phyloP scores from a whole-genome alignment of 2,113 vertebrate species.

The Gallinago media region DNA sequence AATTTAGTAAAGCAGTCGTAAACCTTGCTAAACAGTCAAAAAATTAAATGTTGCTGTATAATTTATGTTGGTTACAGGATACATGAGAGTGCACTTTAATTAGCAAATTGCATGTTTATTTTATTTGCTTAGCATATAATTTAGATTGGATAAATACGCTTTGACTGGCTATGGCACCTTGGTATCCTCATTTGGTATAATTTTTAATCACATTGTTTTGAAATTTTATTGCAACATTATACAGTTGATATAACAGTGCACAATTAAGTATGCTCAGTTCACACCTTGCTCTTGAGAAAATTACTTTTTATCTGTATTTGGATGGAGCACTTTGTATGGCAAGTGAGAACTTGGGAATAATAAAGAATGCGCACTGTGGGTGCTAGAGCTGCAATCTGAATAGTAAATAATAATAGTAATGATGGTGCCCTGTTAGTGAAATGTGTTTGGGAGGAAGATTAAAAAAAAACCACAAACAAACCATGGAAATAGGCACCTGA shows the following conservation, averaged over 20 bases:
- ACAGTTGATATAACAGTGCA: slow-evolving; percentile 64
- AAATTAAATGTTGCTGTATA: slow-evolving; percentile 80
- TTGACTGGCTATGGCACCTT: slow-evolving; percentile 74
- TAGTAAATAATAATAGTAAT: slow-evolving; percentile 69
- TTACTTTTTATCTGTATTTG: slow-evolving; percentile 62
- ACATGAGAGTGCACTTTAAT: slow-evolving; percentile 78
- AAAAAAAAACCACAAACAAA: background rate
- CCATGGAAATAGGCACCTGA: background rate
- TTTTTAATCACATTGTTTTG: slow-evolving; percentile 81
- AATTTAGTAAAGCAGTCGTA: slow-evolving; percentile 71
- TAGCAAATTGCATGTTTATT: slow-evolving; percentile 80
- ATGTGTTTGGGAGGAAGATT: slow-evolving; percentile 17
- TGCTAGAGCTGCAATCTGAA: slow-evolving; percentile 32
- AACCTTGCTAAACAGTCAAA: slow-evolving; percentile 73
- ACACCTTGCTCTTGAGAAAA: slow-evolving; percentile 74
- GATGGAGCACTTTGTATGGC: slow-evolving; percentile 24
- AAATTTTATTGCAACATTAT: slow-evolving; percentile 79
- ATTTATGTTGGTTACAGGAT: slow-evolving; percentile 76
- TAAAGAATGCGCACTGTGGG: slow-evolving; percentile 30
- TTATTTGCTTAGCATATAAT: slow-evolving; percentile 78
- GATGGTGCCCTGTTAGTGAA: slow-evolving; percentile 37
- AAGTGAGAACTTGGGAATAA: slow-evolving; percentile 59
- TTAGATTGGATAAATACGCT: slow-evolving; percentile 73
- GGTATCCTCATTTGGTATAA: slow-evolving; percentile 72
- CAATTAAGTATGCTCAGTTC: slow-evolving; percentile 74